Evolutionary conservation across 1,140 invertebrate genomes (phyloP).

Genomic region (Acromyrmex heyeri): DNA sequence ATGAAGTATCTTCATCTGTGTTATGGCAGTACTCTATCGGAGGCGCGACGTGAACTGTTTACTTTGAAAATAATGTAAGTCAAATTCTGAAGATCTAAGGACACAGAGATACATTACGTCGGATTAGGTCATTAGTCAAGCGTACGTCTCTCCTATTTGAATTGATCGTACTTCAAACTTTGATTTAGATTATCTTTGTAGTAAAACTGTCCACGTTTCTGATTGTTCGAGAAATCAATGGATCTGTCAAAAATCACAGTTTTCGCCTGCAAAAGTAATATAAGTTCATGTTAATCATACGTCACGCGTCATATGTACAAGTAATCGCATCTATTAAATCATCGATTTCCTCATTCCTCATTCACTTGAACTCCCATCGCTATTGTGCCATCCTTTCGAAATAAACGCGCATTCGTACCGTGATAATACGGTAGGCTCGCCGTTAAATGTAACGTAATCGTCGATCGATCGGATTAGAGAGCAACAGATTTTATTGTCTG

Average conservation of each 20-base stretch:
- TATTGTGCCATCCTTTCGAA: conserved; percentile 19
- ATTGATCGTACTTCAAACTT: conserved; percentile 12
- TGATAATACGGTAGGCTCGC: conserved; percentile 39
- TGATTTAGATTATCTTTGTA: not conserved
- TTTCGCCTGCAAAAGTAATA: conserved; percentile 25
- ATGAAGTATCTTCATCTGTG: not conserved
- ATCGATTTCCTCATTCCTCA: not conserved
- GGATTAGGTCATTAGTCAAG: not conserved
- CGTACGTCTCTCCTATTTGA: not conserved
- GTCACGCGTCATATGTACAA: conserved; percentile 2
- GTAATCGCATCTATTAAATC: conserved; percentile 8
- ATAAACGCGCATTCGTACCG: not conserved
- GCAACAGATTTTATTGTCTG: conserved; percentile 81
- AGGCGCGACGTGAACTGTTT: not conserved
- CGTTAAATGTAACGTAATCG: conserved; percentile 55
- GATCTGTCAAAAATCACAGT: not conserved
- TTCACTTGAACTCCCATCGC: not conserved
- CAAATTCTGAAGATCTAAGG: conserved; percentile 8
- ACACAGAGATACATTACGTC: conserved; percentile 6
- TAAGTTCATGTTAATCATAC: conserved; percentile 9
- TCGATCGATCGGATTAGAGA: conserved; percentile 43
- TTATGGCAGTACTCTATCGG: conserved; percentile 27
- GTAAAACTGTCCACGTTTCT: not conserved
- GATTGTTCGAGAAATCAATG: not conserved
- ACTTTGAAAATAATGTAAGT: conserved; percentile 11